Conservation (phyloP, 2,113 vertebrate genomes). For the Oxyura jamaicensis region DNA sequence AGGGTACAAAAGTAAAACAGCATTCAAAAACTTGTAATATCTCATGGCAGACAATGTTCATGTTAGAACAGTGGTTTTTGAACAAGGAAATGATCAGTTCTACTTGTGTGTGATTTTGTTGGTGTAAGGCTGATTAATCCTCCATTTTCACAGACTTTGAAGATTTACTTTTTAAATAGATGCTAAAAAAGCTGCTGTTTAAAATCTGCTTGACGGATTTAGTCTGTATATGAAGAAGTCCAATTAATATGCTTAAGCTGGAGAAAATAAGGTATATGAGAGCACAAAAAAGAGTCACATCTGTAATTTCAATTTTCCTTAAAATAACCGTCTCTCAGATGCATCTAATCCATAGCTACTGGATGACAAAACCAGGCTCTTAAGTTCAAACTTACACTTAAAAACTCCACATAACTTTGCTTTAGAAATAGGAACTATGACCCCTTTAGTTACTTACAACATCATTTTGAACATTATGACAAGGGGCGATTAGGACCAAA, state of each 20-base stretch:
- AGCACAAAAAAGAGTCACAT: conserved; percentile 1
- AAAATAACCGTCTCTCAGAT: conserved; percentile 16
- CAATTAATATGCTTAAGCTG: conserved; percentile 1
- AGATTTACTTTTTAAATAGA: background rate
- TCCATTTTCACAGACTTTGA: background rate
- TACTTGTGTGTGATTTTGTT: background rate
- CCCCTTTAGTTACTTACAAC: conserved; percentile 12
- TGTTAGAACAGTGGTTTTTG: background rate
- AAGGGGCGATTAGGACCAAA: background rate
- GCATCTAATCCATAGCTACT: background rate
- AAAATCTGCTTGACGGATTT: conserved; percentile 12
- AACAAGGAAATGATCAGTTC: background rate
- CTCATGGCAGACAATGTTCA: background rate
- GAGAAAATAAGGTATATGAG: background rate
- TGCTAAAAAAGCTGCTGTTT: background rate
- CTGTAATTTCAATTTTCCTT: conserved; percentile 35
- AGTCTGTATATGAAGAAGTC: background rate
- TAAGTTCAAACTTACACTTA: conserved; percentile 37
- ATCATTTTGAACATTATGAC: conserved; percentile 39
- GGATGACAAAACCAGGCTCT: conserved; percentile 37
- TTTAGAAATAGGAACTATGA: conserved; percentile 21
- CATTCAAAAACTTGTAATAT: background rate
- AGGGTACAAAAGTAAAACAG: background rate
- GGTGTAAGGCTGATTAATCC: background rate
- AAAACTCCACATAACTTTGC: conserved; percentile 43